phyloP scores from a whole-genome alignment of 2,888 invertebrate genomes.

The Ophion slaviceki region DNA sequence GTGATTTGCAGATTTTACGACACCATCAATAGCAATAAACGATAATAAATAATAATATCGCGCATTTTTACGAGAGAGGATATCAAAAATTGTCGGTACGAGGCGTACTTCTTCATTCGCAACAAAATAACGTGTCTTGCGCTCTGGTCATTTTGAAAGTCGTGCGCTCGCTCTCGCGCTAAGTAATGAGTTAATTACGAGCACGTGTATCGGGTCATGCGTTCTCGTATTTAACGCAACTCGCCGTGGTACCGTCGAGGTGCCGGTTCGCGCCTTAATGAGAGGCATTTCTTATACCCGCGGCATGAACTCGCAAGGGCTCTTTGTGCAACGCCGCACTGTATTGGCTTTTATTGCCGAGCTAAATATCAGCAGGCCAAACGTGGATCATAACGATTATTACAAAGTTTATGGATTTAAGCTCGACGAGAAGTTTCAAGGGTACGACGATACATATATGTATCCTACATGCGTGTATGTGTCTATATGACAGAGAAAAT shows the following conservation, averaged over 20 bases:
- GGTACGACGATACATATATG: not conserved
- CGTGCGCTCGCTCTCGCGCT: slow-evolving; percentile 42
- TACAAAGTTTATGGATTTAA: slow-evolving; percentile 46
- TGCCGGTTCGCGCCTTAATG: slow-evolving; percentile 61
- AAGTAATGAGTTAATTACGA: slow-evolving; percentile 77
- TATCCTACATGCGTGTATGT: not conserved
- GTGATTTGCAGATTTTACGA: not conserved
- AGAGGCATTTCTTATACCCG: slow-evolving; percentile 64
- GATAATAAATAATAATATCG: not conserved
- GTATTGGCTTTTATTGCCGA: slow-evolving; percentile 20
- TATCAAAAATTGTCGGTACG: not conserved
- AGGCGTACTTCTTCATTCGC: slow-evolving; percentile 7
- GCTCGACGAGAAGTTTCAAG: slow-evolving; percentile 11
- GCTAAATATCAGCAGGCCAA: slow-evolving; percentile 16
- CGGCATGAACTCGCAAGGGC: slow-evolving; percentile 41
- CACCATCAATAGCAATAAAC: not conserved
- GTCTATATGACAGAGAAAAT: no score
- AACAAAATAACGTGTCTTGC: slow-evolving; percentile 4
- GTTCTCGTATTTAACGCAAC: slow-evolving; percentile 72
- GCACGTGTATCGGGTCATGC: slow-evolving; percentile 71
- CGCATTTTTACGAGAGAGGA: not conserved
- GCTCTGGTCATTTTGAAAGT: slow-evolving; percentile 57
- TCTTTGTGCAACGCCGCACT: slow-evolving; percentile 61
- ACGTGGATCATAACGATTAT: slow-evolving; percentile 44
- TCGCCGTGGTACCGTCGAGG: slow-evolving; percentile 27